Conservation (phyloP, 2,888 invertebrate genomes). For the Drosophila mercatorum region DNA sequence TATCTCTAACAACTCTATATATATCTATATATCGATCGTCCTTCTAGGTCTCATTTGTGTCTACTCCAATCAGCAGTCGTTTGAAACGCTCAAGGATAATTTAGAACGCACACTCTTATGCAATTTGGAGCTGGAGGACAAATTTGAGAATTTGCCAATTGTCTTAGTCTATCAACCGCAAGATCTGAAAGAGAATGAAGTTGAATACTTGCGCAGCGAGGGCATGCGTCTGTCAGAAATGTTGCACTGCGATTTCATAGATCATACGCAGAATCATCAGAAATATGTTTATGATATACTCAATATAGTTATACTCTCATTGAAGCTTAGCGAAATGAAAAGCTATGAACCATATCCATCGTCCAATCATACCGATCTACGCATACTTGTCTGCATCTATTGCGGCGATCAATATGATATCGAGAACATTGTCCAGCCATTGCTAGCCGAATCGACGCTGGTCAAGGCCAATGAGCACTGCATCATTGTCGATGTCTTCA, state of each 20-base stretch:
- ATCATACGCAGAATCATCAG: conserved; percentile 84
- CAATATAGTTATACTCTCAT: conserved; percentile 84
- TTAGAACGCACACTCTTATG: conserved; percentile 95
- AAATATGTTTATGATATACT: conserved; percentile 85
- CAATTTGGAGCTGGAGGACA: conserved; percentile 95
- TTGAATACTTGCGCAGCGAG: conserved; percentile 93
- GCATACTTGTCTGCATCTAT: conserved; percentile 97
- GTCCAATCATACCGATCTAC: conserved; percentile 85
- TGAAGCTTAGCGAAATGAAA: conserved; percentile 84
- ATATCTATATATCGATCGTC: not conserved
- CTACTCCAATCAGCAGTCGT: conserved; percentile 95
- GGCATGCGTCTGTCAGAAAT: conserved; percentile 95
- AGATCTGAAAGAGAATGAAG: conserved; percentile 93
- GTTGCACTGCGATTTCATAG: conserved; percentile 85
- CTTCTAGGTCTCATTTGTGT: conserved; percentile 91
- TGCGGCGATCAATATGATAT: conserved; percentile 97
- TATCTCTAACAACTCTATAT: not conserved
- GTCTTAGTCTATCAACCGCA: conserved; percentile 94
- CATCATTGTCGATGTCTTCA: conserved; percentile 95
- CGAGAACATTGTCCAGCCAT: conserved; percentile 94
- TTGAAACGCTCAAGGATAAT: conserved; percentile 95
- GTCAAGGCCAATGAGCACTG: conserved; percentile 89
- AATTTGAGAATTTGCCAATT: conserved; percentile 94
- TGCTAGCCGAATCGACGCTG: conserved; percentile 92
- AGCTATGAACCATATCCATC: conserved; percentile 83